A percentile compares a stretch with the other conserved stretches of the same genome.
phyloP scores from a whole-genome alignment of 2,113 vertebrate genomes.

The Erpornis zantholeuca region DNA sequence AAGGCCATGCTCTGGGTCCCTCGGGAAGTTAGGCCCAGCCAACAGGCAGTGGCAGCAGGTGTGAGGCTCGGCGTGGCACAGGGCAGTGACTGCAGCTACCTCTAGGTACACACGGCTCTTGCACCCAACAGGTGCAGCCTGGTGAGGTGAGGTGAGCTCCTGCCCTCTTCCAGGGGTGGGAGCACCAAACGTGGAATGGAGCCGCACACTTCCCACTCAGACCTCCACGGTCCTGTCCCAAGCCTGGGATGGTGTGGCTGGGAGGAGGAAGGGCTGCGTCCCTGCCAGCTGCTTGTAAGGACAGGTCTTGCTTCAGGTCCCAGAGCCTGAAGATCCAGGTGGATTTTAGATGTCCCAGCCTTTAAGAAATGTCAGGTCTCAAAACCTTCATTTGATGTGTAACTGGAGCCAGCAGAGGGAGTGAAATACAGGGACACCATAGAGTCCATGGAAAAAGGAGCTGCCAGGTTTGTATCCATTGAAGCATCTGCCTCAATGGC shows the following conservation, averaged over 20 bases:
- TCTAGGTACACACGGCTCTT: fast-evolving
- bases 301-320: too few relatives aligned
- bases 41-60: neutral
- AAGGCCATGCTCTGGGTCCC: neutral
- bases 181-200: fast-evolving
- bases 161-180: neutral
- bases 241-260: neutral
- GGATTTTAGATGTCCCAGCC: neutral
- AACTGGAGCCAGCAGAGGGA: slow-evolving; percentile 41
- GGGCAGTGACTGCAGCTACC: fast-evolving
- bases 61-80: fast-evolving
- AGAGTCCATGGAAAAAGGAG: neutral
- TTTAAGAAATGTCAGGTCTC: neutral
- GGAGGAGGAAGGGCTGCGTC: neutral
- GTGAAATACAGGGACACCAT: neutral
- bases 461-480: neutral
- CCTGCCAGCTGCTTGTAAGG: neutral
- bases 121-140: neutral
- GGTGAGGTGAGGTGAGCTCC: neutral
- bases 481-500: neutral
- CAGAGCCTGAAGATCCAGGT: neutral
- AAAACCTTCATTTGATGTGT: neutral
- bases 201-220: neutral
- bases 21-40: neutral
- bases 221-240: fast-evolving